Conservation (phyloP, 2,888 invertebrate genomes). For the Siphonodentalium dalli region DNA sequence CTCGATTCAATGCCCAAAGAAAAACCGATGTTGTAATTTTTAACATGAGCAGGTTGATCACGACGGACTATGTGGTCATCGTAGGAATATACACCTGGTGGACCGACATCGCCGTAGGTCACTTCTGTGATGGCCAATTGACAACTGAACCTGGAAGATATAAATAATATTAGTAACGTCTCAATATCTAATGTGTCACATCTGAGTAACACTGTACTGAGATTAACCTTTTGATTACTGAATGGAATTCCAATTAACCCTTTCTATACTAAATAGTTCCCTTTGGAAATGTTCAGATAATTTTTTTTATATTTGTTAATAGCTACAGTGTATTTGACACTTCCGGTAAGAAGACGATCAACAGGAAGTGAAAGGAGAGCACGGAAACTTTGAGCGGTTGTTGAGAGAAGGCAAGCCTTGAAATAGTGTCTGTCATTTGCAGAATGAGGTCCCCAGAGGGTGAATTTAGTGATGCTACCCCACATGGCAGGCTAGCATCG, state of each 20-base stretch:
- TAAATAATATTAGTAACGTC: background rate
- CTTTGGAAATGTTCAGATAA: too few species aligned
- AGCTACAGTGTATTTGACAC: too few species aligned
- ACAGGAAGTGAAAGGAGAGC: background rate
- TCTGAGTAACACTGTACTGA: background rate
- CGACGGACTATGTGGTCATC: slow-evolving; percentile 13
- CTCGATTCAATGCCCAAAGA: slow-evolving; percentile 47
- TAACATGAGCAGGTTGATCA: slow-evolving; percentile 22
- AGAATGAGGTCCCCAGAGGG: too few species aligned
- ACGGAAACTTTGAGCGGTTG: too few species aligned
- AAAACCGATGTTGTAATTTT: slow-evolving; percentile 62
- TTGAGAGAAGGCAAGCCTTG: too few species aligned
- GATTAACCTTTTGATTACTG: background rate
- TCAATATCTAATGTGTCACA: background rate
- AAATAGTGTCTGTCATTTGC: too few species aligned
- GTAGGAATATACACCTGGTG: slow-evolving; percentile 4
- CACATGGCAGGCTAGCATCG: too few species aligned
- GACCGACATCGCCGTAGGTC: slow-evolving; percentile 34
- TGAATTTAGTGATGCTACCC: too few species aligned
- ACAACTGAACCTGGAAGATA: slow-evolving; percentile 68
- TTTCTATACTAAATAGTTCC: too few species aligned
- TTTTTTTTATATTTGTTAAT: too few species aligned
- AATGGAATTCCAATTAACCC: too few species aligned
- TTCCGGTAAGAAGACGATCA: background rate
- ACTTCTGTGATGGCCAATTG: slow-evolving; percentile 75